phyloP scores from a whole-genome alignment of 35 echinoderm and acorn worm genomes.

The Ptychodera flava region DNA sequence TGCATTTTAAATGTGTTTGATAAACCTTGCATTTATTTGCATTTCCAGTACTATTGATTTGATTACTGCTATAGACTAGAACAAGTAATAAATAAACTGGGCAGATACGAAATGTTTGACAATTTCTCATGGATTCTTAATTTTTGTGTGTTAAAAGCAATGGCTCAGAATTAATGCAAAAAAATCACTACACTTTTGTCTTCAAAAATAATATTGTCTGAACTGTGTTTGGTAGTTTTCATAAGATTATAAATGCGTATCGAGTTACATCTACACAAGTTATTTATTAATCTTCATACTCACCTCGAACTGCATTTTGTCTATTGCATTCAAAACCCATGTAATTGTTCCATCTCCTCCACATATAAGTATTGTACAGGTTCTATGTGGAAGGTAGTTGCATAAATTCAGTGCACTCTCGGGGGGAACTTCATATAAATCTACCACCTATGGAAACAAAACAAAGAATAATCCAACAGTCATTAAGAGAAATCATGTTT shows the following conservation, averaged over 20 bases:
- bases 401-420: constrained; percentile 30
- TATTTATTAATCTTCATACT: background rate
- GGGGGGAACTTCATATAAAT: constrained; percentile 31
- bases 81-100: no score
- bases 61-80: no score
- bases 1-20: no score
- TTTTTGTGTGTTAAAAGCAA: no score
- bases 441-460: constrained; percentile 8
- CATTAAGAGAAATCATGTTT: no score
- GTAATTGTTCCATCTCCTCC: constrained; percentile 29
- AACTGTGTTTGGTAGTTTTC: background rate
- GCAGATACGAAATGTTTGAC: no score
- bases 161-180: no score
- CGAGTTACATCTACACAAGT: constrained; percentile 11
- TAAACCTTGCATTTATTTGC: no score
- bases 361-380: constrained; percentile 17
- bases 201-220: constrained; percentile 12
- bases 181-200: no score
- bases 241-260: constrained; percentile 12
- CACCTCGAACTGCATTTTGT: constrained; percentile 22
- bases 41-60: no score
- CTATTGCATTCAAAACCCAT: constrained; percentile 29
- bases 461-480: background rate
- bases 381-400: constrained; percentile 10
- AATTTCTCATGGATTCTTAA: no score